Conservation (phyloP, 2,888 invertebrate genomes). For the Mesorhabditis sp. region DNA sequence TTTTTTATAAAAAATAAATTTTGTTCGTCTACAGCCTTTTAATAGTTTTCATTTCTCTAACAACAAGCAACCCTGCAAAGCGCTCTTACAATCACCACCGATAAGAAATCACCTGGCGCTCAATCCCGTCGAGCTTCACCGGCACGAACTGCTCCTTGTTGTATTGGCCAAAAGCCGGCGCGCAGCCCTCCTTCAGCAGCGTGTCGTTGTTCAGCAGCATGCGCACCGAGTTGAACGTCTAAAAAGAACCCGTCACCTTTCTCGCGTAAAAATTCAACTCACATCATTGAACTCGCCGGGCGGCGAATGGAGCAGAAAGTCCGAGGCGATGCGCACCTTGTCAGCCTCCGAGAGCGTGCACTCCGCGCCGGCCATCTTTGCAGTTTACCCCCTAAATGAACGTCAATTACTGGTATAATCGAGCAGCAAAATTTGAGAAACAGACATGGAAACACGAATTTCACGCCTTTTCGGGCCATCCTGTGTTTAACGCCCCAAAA, state of each 20-base stretch:
- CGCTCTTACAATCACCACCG: not conserved
- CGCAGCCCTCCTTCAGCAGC: slow-evolving; percentile 75
- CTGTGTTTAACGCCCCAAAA: no score
- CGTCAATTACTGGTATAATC: no score
- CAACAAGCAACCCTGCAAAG: not conserved
- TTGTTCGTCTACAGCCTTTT: not conserved
- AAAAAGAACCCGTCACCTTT: slow-evolving; percentile 7
- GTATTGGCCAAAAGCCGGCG: slow-evolving; percentile 86
- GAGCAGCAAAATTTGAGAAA: no score
- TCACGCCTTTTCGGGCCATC: no score
- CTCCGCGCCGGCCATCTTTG: slow-evolving; percentile 15
- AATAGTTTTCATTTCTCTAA: not conserved
- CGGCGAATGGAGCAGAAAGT: slow-evolving; percentile 96
- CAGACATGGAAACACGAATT: no score
- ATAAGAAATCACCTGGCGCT: slow-evolving; percentile 67
- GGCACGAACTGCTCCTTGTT: slow-evolving; percentile 99
- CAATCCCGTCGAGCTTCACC: slow-evolving; percentile 84
- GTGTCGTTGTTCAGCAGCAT: slow-evolving; percentile 82
- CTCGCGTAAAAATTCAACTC: not conserved
- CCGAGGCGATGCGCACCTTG: slow-evolving; percentile 63
- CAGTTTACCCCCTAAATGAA: not conserved
- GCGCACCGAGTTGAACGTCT: slow-evolving; percentile 61
- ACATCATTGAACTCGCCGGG: slow-evolving; percentile 99
- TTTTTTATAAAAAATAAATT: not conserved
- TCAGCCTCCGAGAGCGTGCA: slow-evolving; percentile 33